Conservation (phyloP, 2,113 vertebrate genomes). For the Brachyhypopomus gauderio region DNA sequence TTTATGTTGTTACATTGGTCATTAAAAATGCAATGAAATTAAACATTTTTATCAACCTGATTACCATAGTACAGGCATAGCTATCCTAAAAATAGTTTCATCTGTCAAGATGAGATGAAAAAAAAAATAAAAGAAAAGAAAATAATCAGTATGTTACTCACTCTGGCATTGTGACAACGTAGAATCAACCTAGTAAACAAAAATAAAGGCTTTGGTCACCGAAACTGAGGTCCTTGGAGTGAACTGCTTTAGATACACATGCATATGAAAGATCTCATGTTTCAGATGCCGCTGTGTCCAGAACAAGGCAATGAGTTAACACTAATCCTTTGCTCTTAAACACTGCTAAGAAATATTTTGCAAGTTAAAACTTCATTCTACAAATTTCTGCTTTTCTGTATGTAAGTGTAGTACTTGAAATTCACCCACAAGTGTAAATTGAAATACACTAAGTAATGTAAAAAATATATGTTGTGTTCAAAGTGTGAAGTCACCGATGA, state of each 20-base stretch:
- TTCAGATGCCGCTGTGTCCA: conserved; percentile 37
- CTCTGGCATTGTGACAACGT: conserved; percentile 73
- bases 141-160: conserved; percentile 65
- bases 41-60: neutral
- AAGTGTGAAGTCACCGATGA: too few species aligned
- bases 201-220: conserved; percentile 66
- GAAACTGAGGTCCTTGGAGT: conserved; percentile 50
- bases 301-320: conserved; percentile 13
- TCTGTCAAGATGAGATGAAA: conserved; percentile 41
- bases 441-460: neutral
- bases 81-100: conserved; percentile 48
- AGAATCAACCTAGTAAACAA: conserved; percentile 67
- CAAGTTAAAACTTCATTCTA: neutral
- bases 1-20: too few species aligned
- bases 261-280: conserved; percentile 51
- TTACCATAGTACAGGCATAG: neutral
- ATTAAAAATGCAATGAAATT: neutral
- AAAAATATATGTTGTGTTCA: too few species aligned
- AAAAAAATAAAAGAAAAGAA: conserved; percentile 54
- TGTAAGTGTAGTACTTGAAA: neutral
- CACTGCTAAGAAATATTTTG: neutral
- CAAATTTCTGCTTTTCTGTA: neutral
- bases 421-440: neutral
- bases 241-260: conserved; percentile 20
- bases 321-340: neutral